Percentiles rank a stretch among this genome's conserved stretches.
Evolutionary conservation across 2,888 invertebrate species (phyloP).

Genomic region (Lochmaea crataegi): DNA sequence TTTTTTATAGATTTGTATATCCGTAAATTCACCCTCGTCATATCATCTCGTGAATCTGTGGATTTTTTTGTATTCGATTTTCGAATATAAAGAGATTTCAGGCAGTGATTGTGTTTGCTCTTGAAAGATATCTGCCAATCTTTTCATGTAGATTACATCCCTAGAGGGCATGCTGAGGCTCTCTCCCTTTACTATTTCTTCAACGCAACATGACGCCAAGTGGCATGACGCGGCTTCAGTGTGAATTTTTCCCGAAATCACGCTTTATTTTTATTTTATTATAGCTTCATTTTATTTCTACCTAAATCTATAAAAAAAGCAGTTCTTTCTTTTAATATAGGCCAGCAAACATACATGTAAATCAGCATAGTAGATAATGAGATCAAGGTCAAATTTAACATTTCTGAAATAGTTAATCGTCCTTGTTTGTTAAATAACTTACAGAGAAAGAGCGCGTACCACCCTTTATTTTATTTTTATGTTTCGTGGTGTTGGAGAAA

Average conservation of each 20-base stretch:
- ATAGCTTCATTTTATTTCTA: background rate
- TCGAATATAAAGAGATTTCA: constrained; percentile 39
- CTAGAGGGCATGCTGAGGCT: constrained; percentile 22
- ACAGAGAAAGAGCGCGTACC: background rate
- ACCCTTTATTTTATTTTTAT: background rate
- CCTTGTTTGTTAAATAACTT: too few relatives aligned
- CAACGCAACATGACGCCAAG: constrained; percentile 9
- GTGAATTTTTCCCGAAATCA: too few relatives aligned
- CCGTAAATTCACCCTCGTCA: constrained; percentile 16
- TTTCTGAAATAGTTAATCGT: too few relatives aligned
- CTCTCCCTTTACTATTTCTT: constrained; percentile 14
- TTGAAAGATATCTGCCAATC: constrained; percentile 62
- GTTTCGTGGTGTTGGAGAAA: background rate
- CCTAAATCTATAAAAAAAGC: too few relatives aligned
- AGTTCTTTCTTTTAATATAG: too few relatives aligned
- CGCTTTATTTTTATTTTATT: background rate
- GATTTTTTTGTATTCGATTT: constrained; percentile 33
- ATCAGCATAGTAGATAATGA: too few relatives aligned
- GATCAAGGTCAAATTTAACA: too few relatives aligned
- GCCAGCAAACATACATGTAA: too few relatives aligned
- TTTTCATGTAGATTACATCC: constrained; percentile 52
- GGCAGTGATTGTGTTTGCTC: constrained; percentile 58
- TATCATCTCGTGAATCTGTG: constrained; percentile 25
- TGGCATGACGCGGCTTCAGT: too few relatives aligned
- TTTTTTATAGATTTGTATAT: constrained; percentile 23